A percentile compares a stretch with the other conserved stretches of the same genome.
Conservation (phyloP, 2,113 vertebrate genomes). For the Coryphaenoides rupestris region DNA sequence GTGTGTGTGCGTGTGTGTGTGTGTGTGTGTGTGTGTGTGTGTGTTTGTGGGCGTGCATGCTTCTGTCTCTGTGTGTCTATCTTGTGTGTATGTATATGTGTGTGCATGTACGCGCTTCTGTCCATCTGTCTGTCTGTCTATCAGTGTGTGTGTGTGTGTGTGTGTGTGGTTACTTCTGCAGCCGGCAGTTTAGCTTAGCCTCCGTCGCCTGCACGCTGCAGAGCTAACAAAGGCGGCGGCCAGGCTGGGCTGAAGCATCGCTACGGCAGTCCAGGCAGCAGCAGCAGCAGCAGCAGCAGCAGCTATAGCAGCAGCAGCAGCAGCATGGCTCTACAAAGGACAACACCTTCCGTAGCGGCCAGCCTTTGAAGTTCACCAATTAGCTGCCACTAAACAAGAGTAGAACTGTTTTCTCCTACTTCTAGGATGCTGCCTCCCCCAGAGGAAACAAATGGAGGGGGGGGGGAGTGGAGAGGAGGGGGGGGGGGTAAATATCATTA, state of each 20-base stretch:
- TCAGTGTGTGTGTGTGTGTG: background rate
- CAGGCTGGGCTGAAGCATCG: no score
- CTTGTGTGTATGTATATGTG: background rate
- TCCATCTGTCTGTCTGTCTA: constrained; percentile 1
- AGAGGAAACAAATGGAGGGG: background rate
- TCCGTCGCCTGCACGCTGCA: constrained; percentile 33
- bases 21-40: no score
- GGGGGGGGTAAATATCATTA: background rate
- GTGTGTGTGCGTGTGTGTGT: no score
- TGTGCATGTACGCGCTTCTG: background rate
- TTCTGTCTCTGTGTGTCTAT: no score
- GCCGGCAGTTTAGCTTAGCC: constrained; percentile 26
- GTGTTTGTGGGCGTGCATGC: no score
- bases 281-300: constrained; percentile 12
- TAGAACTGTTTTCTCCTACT: constrained; percentile 25
- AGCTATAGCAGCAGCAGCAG: constrained; percentile 39
- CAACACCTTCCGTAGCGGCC: constrained; percentile 7
- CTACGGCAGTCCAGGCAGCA: no score
- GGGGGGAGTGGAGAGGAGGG: background rate
- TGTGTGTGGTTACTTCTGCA: no score
- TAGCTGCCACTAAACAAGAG: constrained; percentile 33
- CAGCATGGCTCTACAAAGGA: constrained; percentile 41
- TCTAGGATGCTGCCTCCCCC: background rate
- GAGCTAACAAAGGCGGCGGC: constrained; percentile 35
- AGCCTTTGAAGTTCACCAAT: constrained; percentile 47